Evolutionary conservation across 2,797 vertebrate species (phyloP), one percentile per base, ranked within the genome.

Genomic region (Thunnus albacares): DNA sequence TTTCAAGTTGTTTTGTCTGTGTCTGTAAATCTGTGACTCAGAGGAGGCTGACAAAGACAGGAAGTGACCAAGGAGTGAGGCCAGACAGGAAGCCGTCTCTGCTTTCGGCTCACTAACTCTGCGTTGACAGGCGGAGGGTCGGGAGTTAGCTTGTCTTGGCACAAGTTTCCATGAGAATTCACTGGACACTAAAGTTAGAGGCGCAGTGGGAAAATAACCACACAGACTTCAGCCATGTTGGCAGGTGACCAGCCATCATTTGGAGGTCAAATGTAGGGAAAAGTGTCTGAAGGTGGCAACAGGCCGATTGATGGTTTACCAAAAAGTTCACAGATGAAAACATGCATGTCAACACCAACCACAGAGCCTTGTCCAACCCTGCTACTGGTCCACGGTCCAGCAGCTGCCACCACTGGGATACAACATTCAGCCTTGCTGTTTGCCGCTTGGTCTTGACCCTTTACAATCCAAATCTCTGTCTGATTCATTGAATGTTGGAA

Each of bases 41-140:
- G 74, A 83, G 30, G 69, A 68, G 64, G 60, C 65, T 81, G 85
- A 94, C 91, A 96, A 95, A 94, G 90, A 89, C 92, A 94, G 95
- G 95, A 96, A 95, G 88, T 87, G 75, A 86, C 82, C 58, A 64
- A 80, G 77, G 68, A 86, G 73, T 61, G 73, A 84, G 71, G 81
- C 47, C 71, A 73, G 84, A 86, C 83, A 88, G 91, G 91, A 90
- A 89, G 81, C 65, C 7, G 66, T 79, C 78, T 73, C 61, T 56
- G 80, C 62, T 56, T 64, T 35, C 33, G 15, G 72, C 53, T 64
- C 69, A 24, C 71, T 77, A 67, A 86, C 66, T 83, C 73, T 75
- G 66, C 65, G 41, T 77, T 83, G 76, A 73, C 41, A 15, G 58
- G 33, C 74, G 12, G 30, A 70, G 70, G 47, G 69, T 67, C 2